Percentiles rank a stretch among this genome's conserved stretches.
These are phyloP conservation scores for Mesorhabditis spiculigera DNA, from an alignment of 2,888 invertebrate genomes.

Conservation along the genomic window DNA sequence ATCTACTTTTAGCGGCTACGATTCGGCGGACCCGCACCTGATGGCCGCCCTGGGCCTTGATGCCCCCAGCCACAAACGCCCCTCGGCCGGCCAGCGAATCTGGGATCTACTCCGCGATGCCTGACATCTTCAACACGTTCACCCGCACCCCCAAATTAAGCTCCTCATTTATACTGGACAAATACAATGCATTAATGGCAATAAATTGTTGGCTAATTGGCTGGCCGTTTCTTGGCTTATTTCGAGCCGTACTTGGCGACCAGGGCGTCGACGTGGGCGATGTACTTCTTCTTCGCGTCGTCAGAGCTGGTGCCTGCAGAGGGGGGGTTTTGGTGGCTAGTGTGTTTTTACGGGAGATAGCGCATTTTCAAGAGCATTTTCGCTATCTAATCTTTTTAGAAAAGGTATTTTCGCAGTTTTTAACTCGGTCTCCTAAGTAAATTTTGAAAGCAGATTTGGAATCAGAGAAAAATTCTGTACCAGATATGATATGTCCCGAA, in stretches of 20 bases:
- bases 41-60: not conserved
- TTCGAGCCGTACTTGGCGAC: conserved; percentile 18
- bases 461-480: too few species aligned
- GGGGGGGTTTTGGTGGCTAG: not conserved
- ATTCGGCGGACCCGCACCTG: not conserved
- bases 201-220: too few species aligned
- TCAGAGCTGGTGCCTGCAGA: conserved; percentile 15
- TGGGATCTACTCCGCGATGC: not conserved
- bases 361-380: too few species aligned
- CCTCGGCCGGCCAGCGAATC: not conserved
- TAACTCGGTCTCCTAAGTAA: not conserved
- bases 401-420: too few species aligned
- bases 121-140: too few species aligned
- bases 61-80: not conserved
- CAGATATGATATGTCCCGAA: too few species aligned
- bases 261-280: conserved; percentile 17
- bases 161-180: too few species aligned
- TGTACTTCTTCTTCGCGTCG: conserved; percentile 17
- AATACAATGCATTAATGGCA: too few species aligned
- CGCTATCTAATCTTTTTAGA: too few species aligned
- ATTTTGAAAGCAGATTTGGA: too few species aligned
- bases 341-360: not conserved
- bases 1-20: conserved; percentile 4
- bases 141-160: too few species aligned
- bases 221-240: not conserved